Conservation (phyloP, 2,888 invertebrate species). For the Cantharis nigra region DNA sequence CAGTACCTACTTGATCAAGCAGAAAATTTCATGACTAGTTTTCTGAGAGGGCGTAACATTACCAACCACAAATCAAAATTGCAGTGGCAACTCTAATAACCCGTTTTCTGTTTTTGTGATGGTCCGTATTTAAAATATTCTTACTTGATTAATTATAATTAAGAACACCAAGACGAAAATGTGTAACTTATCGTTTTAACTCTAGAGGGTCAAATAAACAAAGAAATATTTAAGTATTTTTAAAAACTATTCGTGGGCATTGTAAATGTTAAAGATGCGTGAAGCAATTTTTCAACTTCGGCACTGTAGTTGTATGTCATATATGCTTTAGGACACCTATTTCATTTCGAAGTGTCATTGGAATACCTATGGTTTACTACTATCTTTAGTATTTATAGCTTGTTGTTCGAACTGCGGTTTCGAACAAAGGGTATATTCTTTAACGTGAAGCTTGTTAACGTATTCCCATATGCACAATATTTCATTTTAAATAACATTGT, state of each 20-base stretch:
- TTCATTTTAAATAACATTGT: conserved; percentile 56
- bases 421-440: conserved; percentile 55
- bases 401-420: conserved; percentile 54
- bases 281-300: conserved; percentile 31
- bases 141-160: not conserved
- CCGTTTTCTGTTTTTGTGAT: conserved; percentile 45
- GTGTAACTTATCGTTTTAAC: not conserved
- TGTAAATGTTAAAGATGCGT: not conserved
- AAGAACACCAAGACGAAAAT: not conserved
- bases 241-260: not conserved
- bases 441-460: conserved; percentile 55
- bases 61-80: conserved; percentile 52
- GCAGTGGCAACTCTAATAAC: conserved; percentile 52
- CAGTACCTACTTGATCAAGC: conserved; percentile 40
- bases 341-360: conserved; percentile 53
- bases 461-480: conserved; percentile 52
- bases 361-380: conserved; percentile 52
- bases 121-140: conserved; percentile 32
- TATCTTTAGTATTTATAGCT: conserved; percentile 54
- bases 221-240: not conserved
- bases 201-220: not conserved
- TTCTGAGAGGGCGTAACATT: conserved; percentile 50
- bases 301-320: conserved; percentile 46
- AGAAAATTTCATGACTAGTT: conserved; percentile 45
- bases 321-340: conserved; percentile 54